Base-by-base conservation (phyloP, 2,113 vertebrate genomes). In the Carollia perspicillata region DNA sequence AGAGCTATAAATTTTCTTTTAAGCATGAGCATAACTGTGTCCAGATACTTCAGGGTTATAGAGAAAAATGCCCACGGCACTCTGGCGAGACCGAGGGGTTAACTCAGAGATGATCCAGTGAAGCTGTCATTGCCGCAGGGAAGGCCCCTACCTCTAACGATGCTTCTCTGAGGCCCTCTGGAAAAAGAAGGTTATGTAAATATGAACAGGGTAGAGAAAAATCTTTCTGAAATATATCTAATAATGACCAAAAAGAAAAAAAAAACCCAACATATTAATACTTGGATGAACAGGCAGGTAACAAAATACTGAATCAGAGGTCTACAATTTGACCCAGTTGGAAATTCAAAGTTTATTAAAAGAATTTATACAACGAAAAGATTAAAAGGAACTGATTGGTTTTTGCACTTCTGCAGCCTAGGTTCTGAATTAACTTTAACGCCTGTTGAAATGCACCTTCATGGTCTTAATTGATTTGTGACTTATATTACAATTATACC, bases 331-430 rank as follows among this genome's bases (percentile, higher is more conserved):
- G 63, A 30, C 35, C 28, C 63, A 47, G 12, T 35, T 95, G 35
- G 13, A 96, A 93, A 84, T 55, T 6, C 49, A 69, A 23, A 91
- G 51, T 93, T 78, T 90, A 33, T 16, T 68, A 28, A 78, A 65
- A 74, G n/a, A 90, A 86, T 86, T 86, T 86, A 12, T 74, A 47
- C 69, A 96, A 84, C 16, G 28, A 72, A 90, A 84, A 79, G 40
- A 68, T 84, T 35, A 84, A 74, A 85, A 44, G 14, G 11, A 58
- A 51, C 16, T n/a, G 12, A 44, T 35, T 87, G 74, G 35, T 23
- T 79, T 95, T 95, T 74, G 42, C 0, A 49, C 5, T 40, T 94
- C n/a, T 90, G 22, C 26, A 33, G 11, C n/a, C 23, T 60, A 84
- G 72, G 30, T n/a, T 86, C 40, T 93, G 35, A 84, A n/a, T 84